phyloP scores from a whole-genome alignment of 2,113 vertebrate species.

The Poecilia latipinna region DNA sequence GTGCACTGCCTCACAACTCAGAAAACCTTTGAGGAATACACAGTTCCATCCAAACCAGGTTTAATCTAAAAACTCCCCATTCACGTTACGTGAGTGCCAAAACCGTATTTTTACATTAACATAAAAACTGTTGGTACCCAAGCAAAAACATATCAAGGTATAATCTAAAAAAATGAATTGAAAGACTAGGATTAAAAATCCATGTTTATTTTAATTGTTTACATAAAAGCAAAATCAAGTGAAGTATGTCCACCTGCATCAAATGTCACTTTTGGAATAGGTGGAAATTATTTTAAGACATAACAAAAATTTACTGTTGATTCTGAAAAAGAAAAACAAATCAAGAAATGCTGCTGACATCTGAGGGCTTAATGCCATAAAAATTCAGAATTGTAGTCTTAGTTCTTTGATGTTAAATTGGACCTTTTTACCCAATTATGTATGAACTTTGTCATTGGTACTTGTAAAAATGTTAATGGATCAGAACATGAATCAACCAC shows the following conservation, averaged over 20 bases:
- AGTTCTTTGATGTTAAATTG: too few relatives aligned
- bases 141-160: not conserved
- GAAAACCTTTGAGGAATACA: not conserved
- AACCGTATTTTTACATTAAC: not conserved
- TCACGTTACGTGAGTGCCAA: not conserved
- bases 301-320: not conserved
- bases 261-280: not conserved
- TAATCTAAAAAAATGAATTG: not conserved
- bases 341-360: not conserved
- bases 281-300: not conserved
- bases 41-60: not conserved
- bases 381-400: too few relatives aligned
- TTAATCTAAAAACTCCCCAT: not conserved
- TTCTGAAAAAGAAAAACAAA: too few relatives aligned
- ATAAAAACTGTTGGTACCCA: not conserved
- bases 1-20: not conserved
- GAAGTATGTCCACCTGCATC: too few relatives aligned
- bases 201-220: not conserved
- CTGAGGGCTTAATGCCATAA: not conserved
- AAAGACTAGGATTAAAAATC: not conserved
- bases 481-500: not conserved
- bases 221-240: not conserved
- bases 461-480: not conserved
- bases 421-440: not conserved
- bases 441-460: not conserved